phyloP scores from a whole-genome alignment of 2,113 vertebrate genomes.

The Tursiops truncatus region DNA sequence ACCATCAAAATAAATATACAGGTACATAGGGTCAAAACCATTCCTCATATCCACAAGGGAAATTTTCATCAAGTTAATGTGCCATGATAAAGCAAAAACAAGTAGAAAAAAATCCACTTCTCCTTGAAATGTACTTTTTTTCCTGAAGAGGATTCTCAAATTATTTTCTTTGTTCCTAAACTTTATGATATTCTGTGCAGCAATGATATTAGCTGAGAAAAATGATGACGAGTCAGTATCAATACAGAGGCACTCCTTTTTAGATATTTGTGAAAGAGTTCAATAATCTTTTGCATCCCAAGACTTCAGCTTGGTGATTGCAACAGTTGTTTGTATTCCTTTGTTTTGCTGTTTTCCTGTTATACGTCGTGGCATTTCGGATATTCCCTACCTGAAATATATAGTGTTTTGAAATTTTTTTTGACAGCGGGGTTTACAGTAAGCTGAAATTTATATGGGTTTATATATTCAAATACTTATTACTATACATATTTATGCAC shows the following conservation, averaged over 20 bases:
- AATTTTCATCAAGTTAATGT: constrained; percentile 66
- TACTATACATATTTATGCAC: not conserved
- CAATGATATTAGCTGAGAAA: constrained; percentile 50
- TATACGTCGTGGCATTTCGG: not conserved
- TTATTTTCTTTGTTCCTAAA: constrained; percentile 49
- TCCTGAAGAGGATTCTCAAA: constrained; percentile 32
- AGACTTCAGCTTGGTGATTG: constrained; percentile 21
- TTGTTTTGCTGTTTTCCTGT: not conserved
- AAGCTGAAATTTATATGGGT: not conserved
- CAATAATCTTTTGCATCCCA: not conserved
- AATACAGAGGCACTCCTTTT: not conserved
- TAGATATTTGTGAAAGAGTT: not conserved
- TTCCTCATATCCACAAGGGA: constrained; percentile 57
- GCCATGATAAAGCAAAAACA: constrained; percentile 55
- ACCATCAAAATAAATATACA: constrained; percentile 65
- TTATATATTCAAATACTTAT: not conserved
- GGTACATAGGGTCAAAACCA: constrained; percentile 63
- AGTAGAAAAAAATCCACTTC: constrained; percentile 28
- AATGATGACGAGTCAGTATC: constrained; percentile 7
- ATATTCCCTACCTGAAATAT: not conserved
- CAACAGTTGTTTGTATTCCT: constrained; percentile 1
- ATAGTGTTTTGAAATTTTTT: not conserved
- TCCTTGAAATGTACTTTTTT: constrained; percentile 59
- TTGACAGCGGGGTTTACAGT: not conserved
- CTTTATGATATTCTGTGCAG: constrained; percentile 38